phyloP scores from a whole-genome alignment of 2,888 invertebrate genomes.

The Brachyopa scutellaris region DNA sequence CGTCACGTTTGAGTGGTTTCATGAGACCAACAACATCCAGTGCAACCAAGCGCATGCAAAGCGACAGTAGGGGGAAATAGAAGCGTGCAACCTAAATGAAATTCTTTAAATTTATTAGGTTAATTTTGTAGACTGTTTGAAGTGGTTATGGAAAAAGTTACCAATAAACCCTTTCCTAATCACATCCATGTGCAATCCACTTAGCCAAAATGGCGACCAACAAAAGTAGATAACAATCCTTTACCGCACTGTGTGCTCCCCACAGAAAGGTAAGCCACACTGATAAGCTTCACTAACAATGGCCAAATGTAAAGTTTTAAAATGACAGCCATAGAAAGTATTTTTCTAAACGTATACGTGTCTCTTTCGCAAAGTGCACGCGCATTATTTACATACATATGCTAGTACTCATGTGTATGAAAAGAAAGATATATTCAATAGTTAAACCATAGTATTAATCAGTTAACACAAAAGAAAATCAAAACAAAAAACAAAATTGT shows the following conservation, averaged over 20 bases:
- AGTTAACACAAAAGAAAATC: constrained; percentile 20
- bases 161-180: no score
- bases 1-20: constrained; percentile 84
- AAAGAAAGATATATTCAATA: constrained; percentile 10
- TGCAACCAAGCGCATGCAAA: constrained; percentile 85
- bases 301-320: not conserved
- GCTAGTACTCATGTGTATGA: not conserved
- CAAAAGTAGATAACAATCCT: no score
- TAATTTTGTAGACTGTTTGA: no score
- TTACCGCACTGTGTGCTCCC: no score
- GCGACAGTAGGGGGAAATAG: constrained; percentile 51
- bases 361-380: constrained; percentile 1
- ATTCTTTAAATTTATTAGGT: not conserved
- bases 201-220: no score
- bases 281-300: no score
- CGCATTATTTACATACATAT: no score
- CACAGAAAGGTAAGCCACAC: no score
- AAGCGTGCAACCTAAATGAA: not conserved
- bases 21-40: constrained; percentile 95
- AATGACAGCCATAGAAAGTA: constrained; percentile 5
- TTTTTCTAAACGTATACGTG: constrained; percentile 15
- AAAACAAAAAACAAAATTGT: no score
- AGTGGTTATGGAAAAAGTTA: no score
- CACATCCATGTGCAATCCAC: no score
- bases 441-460: constrained; percentile 39